Conservation (phyloP, 2,888 invertebrate species). For the Nomada flava region DNA sequence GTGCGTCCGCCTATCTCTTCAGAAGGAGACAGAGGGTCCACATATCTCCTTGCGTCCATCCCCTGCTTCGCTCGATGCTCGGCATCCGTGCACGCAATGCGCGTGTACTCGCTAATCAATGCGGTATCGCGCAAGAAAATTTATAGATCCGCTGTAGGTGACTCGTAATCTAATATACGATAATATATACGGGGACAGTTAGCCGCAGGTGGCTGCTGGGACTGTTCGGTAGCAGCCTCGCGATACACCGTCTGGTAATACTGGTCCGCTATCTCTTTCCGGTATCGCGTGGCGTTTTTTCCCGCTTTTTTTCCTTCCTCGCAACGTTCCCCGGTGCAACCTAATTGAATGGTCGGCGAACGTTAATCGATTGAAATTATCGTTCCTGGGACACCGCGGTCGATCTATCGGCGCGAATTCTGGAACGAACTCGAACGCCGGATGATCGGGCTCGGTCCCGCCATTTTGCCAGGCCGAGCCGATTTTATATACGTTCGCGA, state of each 20-base stretch:
- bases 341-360: constrained; percentile 60
- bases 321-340: constrained; percentile 4
- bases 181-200: constrained; percentile 57
- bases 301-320: constrained; percentile 43
- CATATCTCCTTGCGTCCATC: constrained; percentile 39
- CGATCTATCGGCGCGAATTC: constrained; percentile 47
- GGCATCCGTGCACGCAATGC: constrained; percentile 36
- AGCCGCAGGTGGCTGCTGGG: constrained; percentile 58
- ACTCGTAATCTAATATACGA: constrained; percentile 63
- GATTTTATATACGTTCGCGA: background rate
- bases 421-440: background rate
- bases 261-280: constrained; percentile 50
- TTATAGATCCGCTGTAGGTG: constrained; percentile 66
- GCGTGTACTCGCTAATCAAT: constrained; percentile 55
- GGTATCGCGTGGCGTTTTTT: constrained; percentile 43
- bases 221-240: constrained; percentile 49
- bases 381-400: background rate
- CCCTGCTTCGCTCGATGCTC: too few species aligned
- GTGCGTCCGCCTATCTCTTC: constrained; percentile 2
- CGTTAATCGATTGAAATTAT: constrained; percentile 62
- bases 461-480: background rate
- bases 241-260: constrained; percentile 49
- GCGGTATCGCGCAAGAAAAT: constrained; percentile 55
- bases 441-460: background rate
- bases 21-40: background rate